Percentiles rank a stretch among this genome's conserved stretches.
Conservation (phyloP, 2,797 vertebrate species). For the Hippopotamyrus pictus region DNA sequence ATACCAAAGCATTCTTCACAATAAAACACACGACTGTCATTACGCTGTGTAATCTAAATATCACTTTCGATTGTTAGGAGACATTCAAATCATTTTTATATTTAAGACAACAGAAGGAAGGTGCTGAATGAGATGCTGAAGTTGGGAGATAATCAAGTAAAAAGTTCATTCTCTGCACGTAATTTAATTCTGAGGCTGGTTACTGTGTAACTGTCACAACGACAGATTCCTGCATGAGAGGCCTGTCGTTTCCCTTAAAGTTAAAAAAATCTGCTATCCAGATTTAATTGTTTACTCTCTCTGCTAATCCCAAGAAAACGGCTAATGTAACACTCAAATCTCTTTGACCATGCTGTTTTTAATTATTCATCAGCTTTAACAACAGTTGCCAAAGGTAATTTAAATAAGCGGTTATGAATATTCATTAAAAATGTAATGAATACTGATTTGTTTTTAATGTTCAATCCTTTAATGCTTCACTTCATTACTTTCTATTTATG, state of each 20-base stretch:
- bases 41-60: neutral
- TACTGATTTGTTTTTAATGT: slow-evolving; percentile 77
- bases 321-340: slow-evolving; percentile 77
- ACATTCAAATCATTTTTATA: neutral
- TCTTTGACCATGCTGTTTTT: slow-evolving; percentile 81
- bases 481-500: slow-evolving; percentile 51
- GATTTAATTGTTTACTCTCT: slow-evolving; percentile 79
- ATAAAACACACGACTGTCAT: neutral
- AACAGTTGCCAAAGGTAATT: slow-evolving; percentile 89
- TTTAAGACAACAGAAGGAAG: slow-evolving; percentile 1
- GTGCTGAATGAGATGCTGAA: neutral
- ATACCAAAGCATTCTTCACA: neutral
- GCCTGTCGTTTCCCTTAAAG: neutral
- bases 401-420: slow-evolving; percentile 88
- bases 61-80: neutral
- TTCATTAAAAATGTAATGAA: slow-evolving; percentile 77
- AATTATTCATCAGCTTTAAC: slow-evolving; percentile 86
- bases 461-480: slow-evolving; percentile 55
- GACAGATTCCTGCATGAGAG: neutral
- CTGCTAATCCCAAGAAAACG: slow-evolving; percentile 69
- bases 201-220: neutral
- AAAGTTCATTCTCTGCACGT: slow-evolving; percentile 44
- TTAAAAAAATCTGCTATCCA: slow-evolving; percentile 46
- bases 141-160: slow-evolving; percentile 30
- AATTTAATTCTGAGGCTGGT: slow-evolving; percentile 39